Evolutionary conservation across 2,113 vertebrate genomes (phyloP), one percentile per base, ranked within the genome.

Genomic region (Panthera tigris): DNA sequence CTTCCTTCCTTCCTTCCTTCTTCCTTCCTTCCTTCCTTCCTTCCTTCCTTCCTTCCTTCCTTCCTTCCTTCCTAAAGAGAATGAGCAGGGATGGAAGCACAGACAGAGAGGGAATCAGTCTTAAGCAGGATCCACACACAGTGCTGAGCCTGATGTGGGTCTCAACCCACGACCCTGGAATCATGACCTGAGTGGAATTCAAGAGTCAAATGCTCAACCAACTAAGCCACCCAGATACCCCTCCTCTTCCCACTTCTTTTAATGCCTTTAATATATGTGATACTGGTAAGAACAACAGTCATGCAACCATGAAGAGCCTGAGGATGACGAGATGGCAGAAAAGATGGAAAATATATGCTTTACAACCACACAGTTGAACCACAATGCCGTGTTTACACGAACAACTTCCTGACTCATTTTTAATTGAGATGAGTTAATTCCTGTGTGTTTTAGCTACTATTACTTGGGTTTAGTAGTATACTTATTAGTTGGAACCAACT

Each of bases 371-470:
- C 0, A 16, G 7, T 27, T 78, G 23, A 48, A 45, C 4, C 48
- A 27, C 19, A 80, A 10, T 31, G 5, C 45, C 69, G 61, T 2
- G 16, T 39, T 68, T 52, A 81, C 57, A 88, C 6, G 8, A 71
- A 79, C 52, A 81, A 25, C 39, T 91, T 89, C 65, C 29, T 29
- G 5, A 27, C 33, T 25, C 39, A 3, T 36, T 39, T 19, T 76
- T 96, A 69, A 78, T 19, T 86, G 52, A 92, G 33, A 79, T 55
- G 61, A 92, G 65, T 86, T 65, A 36, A 81, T 82, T 93, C 57
- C 69, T 89, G 4, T 93, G 21, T 95, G 12, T 25, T 89, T 74
- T 41, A 29, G 11, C 45, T 86, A 36, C 31, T 41, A 1, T 27
- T 66, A 71, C 4, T 76, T 91, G 33, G 1, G 1, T 25, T 71